Conservation (phyloP, 2,888 invertebrate genomes). For the Caradrina kadenii region DNA sequence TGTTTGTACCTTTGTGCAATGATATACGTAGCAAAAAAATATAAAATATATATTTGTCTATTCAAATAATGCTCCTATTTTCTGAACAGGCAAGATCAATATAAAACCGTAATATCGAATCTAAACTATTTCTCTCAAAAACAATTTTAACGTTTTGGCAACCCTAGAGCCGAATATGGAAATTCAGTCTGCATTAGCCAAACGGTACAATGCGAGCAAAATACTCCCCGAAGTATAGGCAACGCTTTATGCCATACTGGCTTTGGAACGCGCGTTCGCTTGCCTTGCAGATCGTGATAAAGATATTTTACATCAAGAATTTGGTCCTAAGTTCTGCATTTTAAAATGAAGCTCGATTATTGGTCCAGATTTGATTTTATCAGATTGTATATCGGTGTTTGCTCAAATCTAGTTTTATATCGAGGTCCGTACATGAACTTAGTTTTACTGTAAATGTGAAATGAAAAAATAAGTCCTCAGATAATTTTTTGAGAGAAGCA, state of each 20-base stretch:
- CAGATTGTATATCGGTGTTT: background rate
- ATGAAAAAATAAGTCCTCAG: background rate
- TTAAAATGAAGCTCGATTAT: conserved; percentile 4
- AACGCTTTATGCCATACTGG: conserved; percentile 44
- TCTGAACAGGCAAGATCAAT: conserved; percentile 26
- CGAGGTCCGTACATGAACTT: background rate
- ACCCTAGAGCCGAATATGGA: conserved; percentile 61
- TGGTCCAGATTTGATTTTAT: background rate
- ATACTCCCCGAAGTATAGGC: conserved; percentile 59
- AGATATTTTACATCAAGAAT: conserved; percentile 29
- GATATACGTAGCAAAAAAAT: background rate
- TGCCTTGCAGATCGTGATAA: conserved; percentile 24
- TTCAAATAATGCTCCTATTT: background rate
- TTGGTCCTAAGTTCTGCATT: conserved; percentile 8
- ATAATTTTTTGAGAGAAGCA: too few relatives aligned
- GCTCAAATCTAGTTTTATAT: background rate
- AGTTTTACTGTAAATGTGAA: background rate
- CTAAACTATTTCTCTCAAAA: conserved; percentile 34
- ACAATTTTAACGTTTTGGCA: conserved; percentile 41
- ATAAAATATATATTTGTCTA: background rate
- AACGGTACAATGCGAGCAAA: conserved; percentile 62
- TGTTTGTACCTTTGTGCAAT: too few relatives aligned
- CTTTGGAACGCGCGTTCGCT: conserved; percentile 23
- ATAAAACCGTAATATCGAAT: conserved; percentile 5
- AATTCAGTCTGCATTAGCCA: conserved; percentile 63